These are phyloP conservation scores for Cephus runcator DNA, from an alignment of 2,888 invertebrate genomes.

Conservation along the genomic window DNA sequence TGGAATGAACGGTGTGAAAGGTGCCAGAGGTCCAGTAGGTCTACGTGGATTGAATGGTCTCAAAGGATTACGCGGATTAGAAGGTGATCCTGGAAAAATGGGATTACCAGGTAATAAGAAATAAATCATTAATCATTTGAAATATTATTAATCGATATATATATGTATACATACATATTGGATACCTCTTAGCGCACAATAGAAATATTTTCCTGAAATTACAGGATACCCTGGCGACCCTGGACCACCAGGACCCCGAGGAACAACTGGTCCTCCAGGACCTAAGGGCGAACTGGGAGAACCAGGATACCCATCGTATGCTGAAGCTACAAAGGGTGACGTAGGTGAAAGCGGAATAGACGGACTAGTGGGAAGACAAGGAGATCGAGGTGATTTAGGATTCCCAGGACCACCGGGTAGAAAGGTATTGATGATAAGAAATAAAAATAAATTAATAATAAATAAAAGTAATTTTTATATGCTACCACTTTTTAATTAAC, in stretches of 20 bases:
- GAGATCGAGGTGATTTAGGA: conserved; percentile 71
- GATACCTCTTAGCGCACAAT: background rate
- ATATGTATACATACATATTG: background rate
- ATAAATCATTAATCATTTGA: background rate
- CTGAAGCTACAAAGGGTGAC: conserved; percentile 66
- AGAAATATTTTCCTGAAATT: background rate
- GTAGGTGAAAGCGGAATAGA: conserved; percentile 69
- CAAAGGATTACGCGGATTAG: conserved; percentile 62
- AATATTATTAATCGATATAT: background rate
- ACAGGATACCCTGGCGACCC: conserved; percentile 45
- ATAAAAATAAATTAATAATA: background rate
- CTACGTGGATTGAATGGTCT: conserved; percentile 60
- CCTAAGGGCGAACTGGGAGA: conserved; percentile 68
- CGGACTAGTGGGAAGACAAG: conserved; percentile 68
- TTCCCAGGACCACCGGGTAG: conserved; percentile 50
- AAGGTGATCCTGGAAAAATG: conserved; percentile 66
- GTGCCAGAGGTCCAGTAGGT: conserved; percentile 65
- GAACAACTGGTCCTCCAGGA: conserved; percentile 68
- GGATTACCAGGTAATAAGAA: conserved; percentile 67
- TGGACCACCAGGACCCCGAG: conserved; percentile 66
- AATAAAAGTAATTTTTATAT: background rate
- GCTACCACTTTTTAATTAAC: conserved; percentile 7
- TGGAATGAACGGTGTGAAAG: conserved; percentile 69
- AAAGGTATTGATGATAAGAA: conserved; percentile 42
- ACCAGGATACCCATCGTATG: conserved; percentile 59